Conservation (phyloP, 2,888 invertebrate genomes). For the Brenthis hecate region DNA sequence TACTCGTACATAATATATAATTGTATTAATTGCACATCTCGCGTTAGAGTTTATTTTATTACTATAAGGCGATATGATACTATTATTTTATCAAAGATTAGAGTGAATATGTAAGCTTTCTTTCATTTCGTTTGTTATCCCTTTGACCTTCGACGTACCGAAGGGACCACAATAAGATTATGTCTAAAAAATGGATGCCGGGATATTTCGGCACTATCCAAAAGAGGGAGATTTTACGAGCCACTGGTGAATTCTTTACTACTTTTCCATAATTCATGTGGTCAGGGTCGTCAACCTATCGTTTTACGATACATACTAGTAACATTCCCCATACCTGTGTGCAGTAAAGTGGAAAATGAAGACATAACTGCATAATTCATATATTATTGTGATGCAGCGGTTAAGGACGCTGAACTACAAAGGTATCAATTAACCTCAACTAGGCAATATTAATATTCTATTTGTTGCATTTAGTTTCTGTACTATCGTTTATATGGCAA, state of each 20-base stretch:
- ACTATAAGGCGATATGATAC: background rate
- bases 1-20: too few relatives aligned
- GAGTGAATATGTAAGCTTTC: background rate
- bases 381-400: constrained; percentile 13
- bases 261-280: constrained; percentile 43
- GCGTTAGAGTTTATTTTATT: background rate
- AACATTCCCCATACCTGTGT: constrained; percentile 19
- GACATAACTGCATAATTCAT: constrained; percentile 25
- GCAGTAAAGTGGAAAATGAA: constrained; percentile 23
- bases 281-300: constrained; percentile 33
- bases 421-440: constrained; percentile 18
- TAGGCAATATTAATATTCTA: constrained; percentile 7
- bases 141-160: constrained; percentile 17
- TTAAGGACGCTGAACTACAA: constrained; percentile 21
- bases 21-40: too few relatives aligned
- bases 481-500: background rate
- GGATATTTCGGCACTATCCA: constrained; percentile 28
- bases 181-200: constrained; percentile 22
- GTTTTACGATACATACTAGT: constrained; percentile 41
- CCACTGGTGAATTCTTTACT: constrained; percentile 38
- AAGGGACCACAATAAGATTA: constrained; percentile 21
- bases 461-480: constrained; percentile 6
- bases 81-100: background rate
- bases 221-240: constrained; percentile 37
- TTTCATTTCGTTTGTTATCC: constrained; percentile 17